Evolutionary conservation across 2,113 vertebrate species (phyloP), one percentile per base, ranked within the genome.

Genomic region (Mellivora capensis): DNA sequence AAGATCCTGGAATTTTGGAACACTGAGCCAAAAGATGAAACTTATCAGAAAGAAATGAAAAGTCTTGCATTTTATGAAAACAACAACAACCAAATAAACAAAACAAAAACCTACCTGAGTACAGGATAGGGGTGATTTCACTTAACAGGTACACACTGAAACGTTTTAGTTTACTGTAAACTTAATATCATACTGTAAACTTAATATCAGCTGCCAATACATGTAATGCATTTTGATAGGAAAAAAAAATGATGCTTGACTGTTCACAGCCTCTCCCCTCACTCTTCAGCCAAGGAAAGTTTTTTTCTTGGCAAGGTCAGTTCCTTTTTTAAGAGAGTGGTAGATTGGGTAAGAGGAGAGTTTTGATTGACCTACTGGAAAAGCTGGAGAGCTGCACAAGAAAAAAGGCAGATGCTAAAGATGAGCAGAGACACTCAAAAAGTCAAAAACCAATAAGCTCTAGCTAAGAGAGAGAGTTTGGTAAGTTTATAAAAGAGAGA

Each of bases 301-400:
- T 93, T 42, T 74, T 93, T 97, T 91, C 57, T 88, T 93, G 93
- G 96, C 84, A 79, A 87, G 4, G 25, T 92, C 69, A 80, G n/a
- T 90, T 91, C 49, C 44, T 25, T n/a, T 81, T 96, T 69, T 92
- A 39, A 96, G 80, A 80, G 44, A 87, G 76, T 39, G 34, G 79
- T 89, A 57, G 62, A 49, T 59, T 77, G 62, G 67, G 25, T 81
- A 81, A 92, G 74, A 97, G 47, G 42, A 59, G 90, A 86, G 15
- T 3, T 87, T 84, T 91, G 37, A 74, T 27, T 69, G 47, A 86
- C 77, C 86, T 69, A 47, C 57, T 95, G 64, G 74, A 85, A 91
- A 97, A 95, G 25, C 37, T 90, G 27, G 44, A 71, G 64, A 91
- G 21, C 71, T 87, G 13, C 69, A 59, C 21, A 57, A 81, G 57